Conservation (phyloP, 2,888 invertebrate species). For the Pterostichus madidus region DNA sequence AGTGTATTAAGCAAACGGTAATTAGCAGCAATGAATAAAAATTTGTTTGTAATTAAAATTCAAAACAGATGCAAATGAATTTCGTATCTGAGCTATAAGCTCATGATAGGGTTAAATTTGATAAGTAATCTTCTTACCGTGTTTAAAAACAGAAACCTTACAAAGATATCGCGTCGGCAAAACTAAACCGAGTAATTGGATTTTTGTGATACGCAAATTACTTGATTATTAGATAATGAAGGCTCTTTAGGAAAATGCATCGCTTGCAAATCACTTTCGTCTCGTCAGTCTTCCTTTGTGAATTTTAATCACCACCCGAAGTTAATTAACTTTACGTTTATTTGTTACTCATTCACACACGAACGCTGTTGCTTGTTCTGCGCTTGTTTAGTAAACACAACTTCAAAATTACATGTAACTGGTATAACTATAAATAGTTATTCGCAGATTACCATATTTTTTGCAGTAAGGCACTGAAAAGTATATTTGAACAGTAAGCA, state of each 20-base stretch:
- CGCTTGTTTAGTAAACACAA: too few relatives aligned
- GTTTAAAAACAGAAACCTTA: constrained; percentile 57
- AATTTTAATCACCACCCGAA: constrained; percentile 50
- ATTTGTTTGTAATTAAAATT: constrained; percentile 28
- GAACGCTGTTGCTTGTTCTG: not conserved
- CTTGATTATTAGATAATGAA: constrained; percentile 62
- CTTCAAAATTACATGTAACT: too few relatives aligned
- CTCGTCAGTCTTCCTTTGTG: constrained; percentile 52
- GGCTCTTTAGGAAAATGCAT: constrained; percentile 56
- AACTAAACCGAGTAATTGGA: constrained; percentile 44
- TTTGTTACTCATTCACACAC: constrained; percentile 20
- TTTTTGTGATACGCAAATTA: constrained; percentile 62
- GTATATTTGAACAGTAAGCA: too few relatives aligned
- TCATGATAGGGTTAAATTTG: constrained; percentile 56
- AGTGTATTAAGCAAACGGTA: not conserved
- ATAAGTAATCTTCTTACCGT: constrained; percentile 57
- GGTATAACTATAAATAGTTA: too few relatives aligned
- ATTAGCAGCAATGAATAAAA: not conserved
- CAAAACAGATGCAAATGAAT: constrained; percentile 46
- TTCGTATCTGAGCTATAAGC: constrained; percentile 7
- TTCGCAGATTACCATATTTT: too few relatives aligned
- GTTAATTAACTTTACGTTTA: constrained; percentile 32
- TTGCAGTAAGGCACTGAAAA: too few relatives aligned
- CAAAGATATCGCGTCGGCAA: constrained; percentile 48
- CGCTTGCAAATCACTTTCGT: constrained; percentile 36